phyloP scores from a whole-genome alignment of 2,113 vertebrate species.

The Crotalus tigris region DNA sequence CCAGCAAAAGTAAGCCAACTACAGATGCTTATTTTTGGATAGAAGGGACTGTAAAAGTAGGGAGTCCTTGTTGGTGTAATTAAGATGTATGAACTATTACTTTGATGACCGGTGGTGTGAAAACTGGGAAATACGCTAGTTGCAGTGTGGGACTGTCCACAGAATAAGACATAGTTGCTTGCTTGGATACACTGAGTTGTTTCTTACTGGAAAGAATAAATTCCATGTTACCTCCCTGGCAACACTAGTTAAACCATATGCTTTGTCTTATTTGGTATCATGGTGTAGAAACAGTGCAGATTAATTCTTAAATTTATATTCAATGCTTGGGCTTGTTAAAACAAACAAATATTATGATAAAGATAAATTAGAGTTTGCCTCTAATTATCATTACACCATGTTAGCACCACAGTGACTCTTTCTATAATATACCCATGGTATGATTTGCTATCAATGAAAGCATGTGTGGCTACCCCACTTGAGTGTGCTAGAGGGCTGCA shows the following conservation, averaged over 20 bases:
- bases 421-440: not conserved
- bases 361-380: not conserved
- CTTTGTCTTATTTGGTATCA: not conserved
- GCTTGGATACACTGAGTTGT: not conserved
- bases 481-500: conserved; percentile 16
- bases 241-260: not conserved
- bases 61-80: not conserved
- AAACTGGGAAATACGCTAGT: not conserved
- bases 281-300: not conserved
- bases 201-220: not conserved
- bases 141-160: not conserved
- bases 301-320: not conserved
- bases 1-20: not conserved
- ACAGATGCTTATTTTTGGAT: not conserved
- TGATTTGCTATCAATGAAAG: conserved; percentile 5
- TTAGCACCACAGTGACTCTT: not conserved
- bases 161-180: not conserved
- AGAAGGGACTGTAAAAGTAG: not conserved
- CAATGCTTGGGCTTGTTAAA: not conserved
- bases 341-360: not conserved
- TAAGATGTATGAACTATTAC: not conserved
- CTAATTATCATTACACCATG: not conserved
- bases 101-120: not conserved
- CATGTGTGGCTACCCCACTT: conserved; percentile 1
- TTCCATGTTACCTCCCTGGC: not conserved